Conservation (phyloP, 2,113 vertebrate species). For the Brienomyrus brachyistius region DNA sequence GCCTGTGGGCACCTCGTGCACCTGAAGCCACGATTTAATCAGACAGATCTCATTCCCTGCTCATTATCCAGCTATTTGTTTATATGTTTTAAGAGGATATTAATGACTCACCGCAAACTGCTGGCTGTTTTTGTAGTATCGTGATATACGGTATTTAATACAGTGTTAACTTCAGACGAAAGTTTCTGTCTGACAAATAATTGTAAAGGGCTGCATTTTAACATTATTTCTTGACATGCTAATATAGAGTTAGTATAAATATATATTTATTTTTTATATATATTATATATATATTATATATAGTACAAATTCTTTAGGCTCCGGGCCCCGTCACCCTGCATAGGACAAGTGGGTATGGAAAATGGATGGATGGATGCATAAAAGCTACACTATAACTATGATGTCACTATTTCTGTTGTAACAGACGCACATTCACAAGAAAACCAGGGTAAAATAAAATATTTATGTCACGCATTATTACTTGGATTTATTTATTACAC, state of each 20-base stretch:
- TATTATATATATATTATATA: not conserved
- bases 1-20: not conserved
- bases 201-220: not conserved
- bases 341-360: not conserved
- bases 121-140: not conserved
- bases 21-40: slow-evolving; percentile 5
- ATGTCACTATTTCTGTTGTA: not conserved
- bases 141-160: not conserved
- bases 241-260: not conserved
- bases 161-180: not conserved
- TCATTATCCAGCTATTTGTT: slow-evolving; percentile 2
- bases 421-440: not conserved
- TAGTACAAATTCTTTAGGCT: not conserved
- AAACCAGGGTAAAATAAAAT: not conserved
- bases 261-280: not conserved
- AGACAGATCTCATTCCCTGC: not conserved
- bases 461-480: not conserved
- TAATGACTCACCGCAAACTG: not conserved
- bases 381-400: not conserved
- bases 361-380: not conserved
- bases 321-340: not conserved
- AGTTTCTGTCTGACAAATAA: not conserved
- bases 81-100: slow-evolving; percentile 1
- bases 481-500: not conserved
- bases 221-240: not conserved